phyloP scores from a whole-genome alignment of 2,113 vertebrate species.

The Xenopus laevis region DNA sequence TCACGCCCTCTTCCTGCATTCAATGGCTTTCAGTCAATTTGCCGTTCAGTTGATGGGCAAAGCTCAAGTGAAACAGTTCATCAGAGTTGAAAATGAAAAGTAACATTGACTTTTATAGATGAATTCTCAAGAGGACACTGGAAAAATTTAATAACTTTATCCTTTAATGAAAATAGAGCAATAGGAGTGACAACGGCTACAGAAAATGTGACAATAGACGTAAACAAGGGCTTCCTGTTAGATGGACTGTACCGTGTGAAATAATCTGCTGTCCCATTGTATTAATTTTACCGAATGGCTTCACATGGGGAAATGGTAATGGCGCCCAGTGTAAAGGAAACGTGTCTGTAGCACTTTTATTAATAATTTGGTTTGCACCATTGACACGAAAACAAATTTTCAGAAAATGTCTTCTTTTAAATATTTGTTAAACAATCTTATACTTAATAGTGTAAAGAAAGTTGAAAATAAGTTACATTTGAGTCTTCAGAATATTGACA shows the following conservation, averaged over 20 bases:
- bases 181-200: conserved; percentile 3
- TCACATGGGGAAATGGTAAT: not conserved
- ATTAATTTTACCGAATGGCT: conserved; percentile 17
- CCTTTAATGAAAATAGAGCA: conserved; percentile 58
- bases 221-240: conserved; percentile 19
- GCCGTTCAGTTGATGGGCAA: conserved; percentile 43
- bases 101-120: conserved; percentile 54
- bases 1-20: conserved; percentile 28
- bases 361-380: too few relatives aligned
- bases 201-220: conserved; percentile 4
- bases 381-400: too few relatives aligned
- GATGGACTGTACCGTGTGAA: conserved; percentile 17
- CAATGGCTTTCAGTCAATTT: conserved; percentile 41
- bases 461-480: too few relatives aligned
- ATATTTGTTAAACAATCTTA: too few relatives aligned
- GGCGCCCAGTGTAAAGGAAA: too few relatives aligned
- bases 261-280: conserved; percentile 14
- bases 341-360: too few relatives aligned
- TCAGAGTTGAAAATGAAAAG: conserved; percentile 63
- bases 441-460: too few relatives aligned
- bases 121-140: conserved; percentile 41
- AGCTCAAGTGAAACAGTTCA: conserved; percentile 55
- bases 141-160: conserved; percentile 59
- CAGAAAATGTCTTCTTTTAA: too few relatives aligned
- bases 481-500: too few relatives aligned